A percentile compares a stretch with the other conserved stretches of the same genome.
Evolutionary conservation across 2,797 vertebrate genomes (phyloP).

Genomic region (Eulemur mongoz): DNA sequence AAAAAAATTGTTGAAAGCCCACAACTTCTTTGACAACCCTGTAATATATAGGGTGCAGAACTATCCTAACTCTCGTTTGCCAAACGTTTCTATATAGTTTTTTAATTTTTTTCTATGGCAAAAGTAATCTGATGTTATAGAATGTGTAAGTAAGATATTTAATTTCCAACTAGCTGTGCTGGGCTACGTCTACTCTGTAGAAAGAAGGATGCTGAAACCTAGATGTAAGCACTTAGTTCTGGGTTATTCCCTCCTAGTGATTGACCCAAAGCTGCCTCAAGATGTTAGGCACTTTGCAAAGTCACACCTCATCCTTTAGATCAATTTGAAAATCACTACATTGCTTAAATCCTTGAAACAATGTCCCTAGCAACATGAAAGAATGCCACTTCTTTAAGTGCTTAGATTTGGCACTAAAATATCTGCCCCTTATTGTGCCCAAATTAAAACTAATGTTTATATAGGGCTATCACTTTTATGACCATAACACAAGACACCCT

Average conservation of each 20-base stretch:
- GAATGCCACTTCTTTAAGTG: not conserved
- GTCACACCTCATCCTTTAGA: not conserved
- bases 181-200: not conserved
- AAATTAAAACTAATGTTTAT: constrained; percentile 27
- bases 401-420: not conserved
- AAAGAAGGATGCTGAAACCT: not conserved
- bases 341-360: constrained; percentile 7
- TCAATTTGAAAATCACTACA: not conserved
- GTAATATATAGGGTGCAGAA: too few relatives aligned
- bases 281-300: not conserved
- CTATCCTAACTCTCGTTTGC: not conserved
- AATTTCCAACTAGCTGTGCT: not conserved
- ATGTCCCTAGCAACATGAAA: not conserved
- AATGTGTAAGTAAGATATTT: not conserved
- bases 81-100: not conserved
- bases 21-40: not conserved
- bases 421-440: not conserved
- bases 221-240: not conserved
- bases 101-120: not conserved
- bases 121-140: not conserved
- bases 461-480: not conserved
- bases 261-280: not conserved
- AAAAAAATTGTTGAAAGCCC: not conserved
- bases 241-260: not conserved
- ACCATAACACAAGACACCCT: not conserved